These are phyloP conservation scores for Trypoxylon attenuatum DNA, from an alignment of 2,888 invertebrate genomes.

Conservation along the genomic window DNA sequence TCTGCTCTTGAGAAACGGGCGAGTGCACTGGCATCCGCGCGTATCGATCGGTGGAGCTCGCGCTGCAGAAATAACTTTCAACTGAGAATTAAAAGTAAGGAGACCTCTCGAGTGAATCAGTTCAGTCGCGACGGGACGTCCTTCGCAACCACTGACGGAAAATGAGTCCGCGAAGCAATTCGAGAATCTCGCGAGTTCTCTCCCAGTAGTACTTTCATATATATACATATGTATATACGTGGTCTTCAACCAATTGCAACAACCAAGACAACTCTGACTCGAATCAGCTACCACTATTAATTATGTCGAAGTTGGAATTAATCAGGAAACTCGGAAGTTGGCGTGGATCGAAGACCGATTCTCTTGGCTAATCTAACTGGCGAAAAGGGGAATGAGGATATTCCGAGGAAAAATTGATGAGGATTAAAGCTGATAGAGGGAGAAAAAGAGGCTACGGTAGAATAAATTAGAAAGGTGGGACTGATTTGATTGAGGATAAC, in stretches of 20 bases:
- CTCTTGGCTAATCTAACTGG: not conserved
- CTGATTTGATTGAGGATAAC: constrained; percentile 1
- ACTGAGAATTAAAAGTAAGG: constrained; percentile 37
- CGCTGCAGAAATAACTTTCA: constrained; percentile 53
- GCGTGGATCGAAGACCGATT: not conserved
- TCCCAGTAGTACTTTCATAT: no score
- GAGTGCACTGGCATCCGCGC: constrained; percentile 20
- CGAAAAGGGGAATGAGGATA: not conserved
- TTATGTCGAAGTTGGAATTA: not conserved
- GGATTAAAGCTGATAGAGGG: no score
- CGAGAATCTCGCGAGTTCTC: no score
- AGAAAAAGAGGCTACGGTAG: not conserved
- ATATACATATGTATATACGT: not conserved
- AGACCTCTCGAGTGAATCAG: constrained; percentile 10
- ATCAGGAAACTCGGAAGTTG: not conserved
- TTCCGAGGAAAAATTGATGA: no score
- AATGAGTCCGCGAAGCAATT: not conserved
- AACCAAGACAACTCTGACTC: not conserved
- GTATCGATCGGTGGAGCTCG: constrained; percentile 50
- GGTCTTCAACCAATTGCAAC: not conserved
- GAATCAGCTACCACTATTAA: not conserved
- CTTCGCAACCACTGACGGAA: not conserved
- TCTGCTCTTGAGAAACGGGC: constrained; percentile 19
- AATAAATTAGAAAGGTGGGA: not conserved
- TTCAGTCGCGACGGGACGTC: not conserved